A percentile compares a stretch with the other conserved stretches of the same genome.
phyloP scores from a whole-genome alignment of 2,797 vertebrate species.

The Hybognathus amarus region DNA sequence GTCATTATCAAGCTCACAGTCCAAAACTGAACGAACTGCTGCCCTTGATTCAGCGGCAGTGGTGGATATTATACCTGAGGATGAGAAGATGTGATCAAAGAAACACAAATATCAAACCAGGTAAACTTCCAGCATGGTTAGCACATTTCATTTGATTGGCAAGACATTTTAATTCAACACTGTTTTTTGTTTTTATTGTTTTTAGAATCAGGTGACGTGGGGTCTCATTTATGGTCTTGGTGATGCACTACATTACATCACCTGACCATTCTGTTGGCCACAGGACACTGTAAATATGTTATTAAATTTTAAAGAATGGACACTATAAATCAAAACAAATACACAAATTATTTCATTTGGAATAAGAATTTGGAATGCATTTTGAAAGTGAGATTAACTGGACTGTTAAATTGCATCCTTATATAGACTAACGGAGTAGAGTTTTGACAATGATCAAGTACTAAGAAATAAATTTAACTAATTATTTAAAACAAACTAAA shows the following conservation, averaged over 20 bases:
- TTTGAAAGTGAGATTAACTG: neutral
- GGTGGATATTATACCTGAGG: neutral
- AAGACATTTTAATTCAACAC: neutral
- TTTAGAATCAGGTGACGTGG: neutral
- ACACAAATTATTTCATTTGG: neutral
- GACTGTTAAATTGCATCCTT: neutral
- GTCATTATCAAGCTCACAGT: neutral
- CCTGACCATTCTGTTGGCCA: neutral
- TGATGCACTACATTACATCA: neutral
- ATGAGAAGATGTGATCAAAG: neutral
- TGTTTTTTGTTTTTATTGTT: neutral
- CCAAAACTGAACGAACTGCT: no score
- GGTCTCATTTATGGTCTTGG: neutral
- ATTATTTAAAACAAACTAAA: neutral
- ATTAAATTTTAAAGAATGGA: no score
- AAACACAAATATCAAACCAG: neutral
- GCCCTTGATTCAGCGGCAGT: neutral
- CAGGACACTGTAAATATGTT: neutral
- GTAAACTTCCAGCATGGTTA: neutral
- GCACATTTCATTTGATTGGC: neutral
- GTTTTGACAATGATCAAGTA: neutral
- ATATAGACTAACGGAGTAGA: neutral
- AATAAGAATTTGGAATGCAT: neutral
- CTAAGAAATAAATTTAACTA: neutral
- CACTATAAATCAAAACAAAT: no score